A percentile compares a stretch with the other conserved stretches of the same genome.
Evolutionary conservation across 2,113 vertebrate genomes (phyloP).

Genomic region (Saccopteryx bilineata): DNA sequence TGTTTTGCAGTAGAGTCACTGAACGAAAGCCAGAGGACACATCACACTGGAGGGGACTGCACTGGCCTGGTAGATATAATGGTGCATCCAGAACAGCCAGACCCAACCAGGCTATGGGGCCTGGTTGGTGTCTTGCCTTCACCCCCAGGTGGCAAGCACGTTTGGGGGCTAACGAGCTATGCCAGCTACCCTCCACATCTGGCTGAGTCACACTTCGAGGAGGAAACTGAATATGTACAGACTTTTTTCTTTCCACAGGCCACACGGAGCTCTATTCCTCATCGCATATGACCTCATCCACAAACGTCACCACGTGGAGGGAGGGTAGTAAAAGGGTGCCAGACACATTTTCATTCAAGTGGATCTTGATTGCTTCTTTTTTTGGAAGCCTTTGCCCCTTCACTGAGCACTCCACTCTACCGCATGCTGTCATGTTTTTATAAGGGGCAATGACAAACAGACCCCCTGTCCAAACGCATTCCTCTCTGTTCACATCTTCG

Average conservation of each 20-base stretch:
- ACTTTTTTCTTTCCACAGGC: background rate
- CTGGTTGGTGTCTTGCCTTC: background rate
- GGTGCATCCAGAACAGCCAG: too few relatives aligned
- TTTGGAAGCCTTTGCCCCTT: background rate
- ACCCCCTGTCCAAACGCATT: conserved; percentile 28
- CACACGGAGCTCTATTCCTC: background rate
- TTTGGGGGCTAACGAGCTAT: background rate
- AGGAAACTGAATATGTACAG: background rate
- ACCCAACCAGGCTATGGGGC: too few relatives aligned
- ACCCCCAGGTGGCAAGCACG: background rate
- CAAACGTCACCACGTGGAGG: background rate
- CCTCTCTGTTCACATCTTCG: conserved; percentile 25
- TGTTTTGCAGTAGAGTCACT: background rate
- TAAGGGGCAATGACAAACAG: background rate
- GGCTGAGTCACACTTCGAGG: background rate
- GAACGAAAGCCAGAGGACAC: background rate
- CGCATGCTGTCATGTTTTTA: background rate
- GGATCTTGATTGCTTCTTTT: background rate
- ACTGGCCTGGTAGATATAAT: fast-evolving
- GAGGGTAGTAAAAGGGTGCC: background rate
- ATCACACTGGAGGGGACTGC: fast-evolving
- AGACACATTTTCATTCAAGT: background rate
- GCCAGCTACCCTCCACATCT: background rate
- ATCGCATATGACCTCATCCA: background rate
- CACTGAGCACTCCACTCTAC: background rate